Evolutionary conservation across 2,888 invertebrate species (phyloP), one percentile per base, ranked within the genome.

Genomic region (Oegoconia quadripuncta): DNA sequence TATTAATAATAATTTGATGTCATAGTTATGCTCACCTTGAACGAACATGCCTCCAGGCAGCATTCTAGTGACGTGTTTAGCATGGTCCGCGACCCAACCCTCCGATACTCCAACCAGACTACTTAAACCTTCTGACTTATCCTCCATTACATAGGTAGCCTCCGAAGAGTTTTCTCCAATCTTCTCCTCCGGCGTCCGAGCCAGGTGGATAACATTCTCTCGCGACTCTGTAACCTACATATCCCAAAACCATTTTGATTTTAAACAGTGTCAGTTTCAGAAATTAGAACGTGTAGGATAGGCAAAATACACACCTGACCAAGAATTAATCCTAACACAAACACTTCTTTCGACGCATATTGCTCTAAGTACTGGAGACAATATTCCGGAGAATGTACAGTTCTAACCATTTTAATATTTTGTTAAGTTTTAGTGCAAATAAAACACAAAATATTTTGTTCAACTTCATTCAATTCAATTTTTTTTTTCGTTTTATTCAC

Each of bases 41-140:
- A 97, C 93, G 77, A 92, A 92, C 89, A 97, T 91, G 30, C 97
- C 97, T 27, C 97, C 97, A 20, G 97, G 95, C 44, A 97, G 82
- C 96, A 97, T 97, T 74, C 95, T 91, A 2, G 93, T 93, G 1
- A 95, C 94, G 88, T 95, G 94, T 69, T 92, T 91, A 26, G 95
- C 95, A 83, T 97, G 96, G 63, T 95, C 93, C 1, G 92, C 92
- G 2, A 94, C 89, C 91, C 92, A 92, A 34, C 81, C 87, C 46
- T 93, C 92, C 16, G 92, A 90, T 36, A 93, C 83, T 45, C 89
- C 90, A 13, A 84, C 68, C 16, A 92, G 58, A 34, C 80, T 86
- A 53, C 80, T 83, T 15, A 89, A 78, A 25, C 64, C 66, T 34
- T 80, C 88, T 11, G 63, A 49, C 36, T 73, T 74, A 3, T 67